Conservation (phyloP, 2,888 invertebrate species). For the Rotaria socialis region DNA sequence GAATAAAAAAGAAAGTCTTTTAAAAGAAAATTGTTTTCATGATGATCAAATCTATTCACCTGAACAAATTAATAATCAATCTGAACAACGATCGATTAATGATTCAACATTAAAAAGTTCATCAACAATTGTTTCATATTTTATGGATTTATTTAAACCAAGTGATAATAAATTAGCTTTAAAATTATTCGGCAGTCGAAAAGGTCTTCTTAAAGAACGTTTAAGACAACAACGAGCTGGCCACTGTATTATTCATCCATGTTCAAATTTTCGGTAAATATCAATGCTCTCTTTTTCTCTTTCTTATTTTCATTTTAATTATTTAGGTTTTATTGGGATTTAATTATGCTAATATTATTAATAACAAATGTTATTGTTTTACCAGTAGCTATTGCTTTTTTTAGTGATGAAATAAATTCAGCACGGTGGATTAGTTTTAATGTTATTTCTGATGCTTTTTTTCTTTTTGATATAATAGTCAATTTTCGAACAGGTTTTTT, state of each 20-base stretch:
- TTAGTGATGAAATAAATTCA: conserved; percentile 91
- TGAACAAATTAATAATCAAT: too few relatives aligned
- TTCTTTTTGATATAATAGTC: conserved; percentile 98
- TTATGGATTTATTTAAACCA: conserved; percentile 78
- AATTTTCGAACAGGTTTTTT: conserved; percentile 36
- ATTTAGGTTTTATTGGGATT: conserved; percentile 95
- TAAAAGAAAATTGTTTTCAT: background rate
- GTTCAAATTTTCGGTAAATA: conserved; percentile 93
- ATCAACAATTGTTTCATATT: background rate
- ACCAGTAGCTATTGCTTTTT: conserved; percentile 98
- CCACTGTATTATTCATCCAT: conserved; percentile 98
- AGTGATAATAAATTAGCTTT: conserved; percentile 98
- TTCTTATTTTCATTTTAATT: conserved; percentile 54
- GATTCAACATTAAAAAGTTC: background rate
- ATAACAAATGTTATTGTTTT: conserved; percentile 97
- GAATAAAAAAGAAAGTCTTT: background rate
- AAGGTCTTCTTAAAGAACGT: conserved; percentile 95
- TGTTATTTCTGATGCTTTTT: conserved; percentile 98
- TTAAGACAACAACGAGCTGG: conserved; percentile 94
- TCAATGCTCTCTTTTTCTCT: too few relatives aligned
- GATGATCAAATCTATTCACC: background rate
- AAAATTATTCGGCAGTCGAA: conserved; percentile 98
- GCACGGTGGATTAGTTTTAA: conserved; percentile 99
- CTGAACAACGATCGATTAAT: too few relatives aligned
- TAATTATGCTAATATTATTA: conserved; percentile 93